These are phyloP conservation scores for Nannospalax galili DNA, from an alignment of 2,113 vertebrate genomes.

Conservation along the genomic window DNA sequence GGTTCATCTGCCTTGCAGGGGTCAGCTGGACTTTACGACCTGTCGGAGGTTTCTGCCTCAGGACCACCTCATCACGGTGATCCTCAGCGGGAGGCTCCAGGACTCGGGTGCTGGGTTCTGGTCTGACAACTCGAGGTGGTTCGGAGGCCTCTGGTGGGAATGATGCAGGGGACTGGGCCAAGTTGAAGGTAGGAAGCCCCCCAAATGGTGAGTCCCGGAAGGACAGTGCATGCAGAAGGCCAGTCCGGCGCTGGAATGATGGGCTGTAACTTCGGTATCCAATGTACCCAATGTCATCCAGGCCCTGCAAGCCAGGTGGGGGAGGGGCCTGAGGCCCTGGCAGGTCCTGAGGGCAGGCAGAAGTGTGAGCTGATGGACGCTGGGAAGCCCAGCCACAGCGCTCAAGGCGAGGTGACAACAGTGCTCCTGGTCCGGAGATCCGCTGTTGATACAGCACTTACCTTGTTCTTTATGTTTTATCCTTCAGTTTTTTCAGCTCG, in stretches of 20 bases:
- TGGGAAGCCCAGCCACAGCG: slow-evolving; percentile 78
- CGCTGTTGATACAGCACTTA: no score
- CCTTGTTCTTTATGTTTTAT: no score
- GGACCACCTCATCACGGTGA: slow-evolving; percentile 90
- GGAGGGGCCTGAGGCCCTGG: slow-evolving; percentile 86
- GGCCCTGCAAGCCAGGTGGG: slow-evolving; percentile 85
- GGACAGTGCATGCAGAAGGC: slow-evolving; percentile 94
- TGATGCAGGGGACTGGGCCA: slow-evolving; percentile 75
- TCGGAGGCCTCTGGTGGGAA: slow-evolving; percentile 65
- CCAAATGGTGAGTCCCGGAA: slow-evolving; percentile 94
- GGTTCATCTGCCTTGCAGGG: slow-evolving; percentile 90
- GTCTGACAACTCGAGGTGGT: slow-evolving; percentile 30
- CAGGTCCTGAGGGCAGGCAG: slow-evolving; percentile 80
- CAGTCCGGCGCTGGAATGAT: slow-evolving; percentile 96
- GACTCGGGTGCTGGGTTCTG: background rate
- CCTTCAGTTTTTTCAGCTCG: no score
- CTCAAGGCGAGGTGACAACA: slow-evolving; percentile 86
- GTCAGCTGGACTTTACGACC: slow-evolving; percentile 90
- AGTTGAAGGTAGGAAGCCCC: slow-evolving; percentile 90
- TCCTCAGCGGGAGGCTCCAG: slow-evolving; percentile 70
- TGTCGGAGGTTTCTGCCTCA: slow-evolving; percentile 95
- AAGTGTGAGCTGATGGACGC: slow-evolving; percentile 69
- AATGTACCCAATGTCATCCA: slow-evolving; percentile 89
- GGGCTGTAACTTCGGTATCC: slow-evolving; percentile 98
- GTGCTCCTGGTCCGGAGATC: slow-evolving; percentile 86